These are phyloP conservation scores for Lysiphlebus fabarum DNA, from an alignment of 1,140 invertebrate species.

Conservation along the genomic window DNA sequence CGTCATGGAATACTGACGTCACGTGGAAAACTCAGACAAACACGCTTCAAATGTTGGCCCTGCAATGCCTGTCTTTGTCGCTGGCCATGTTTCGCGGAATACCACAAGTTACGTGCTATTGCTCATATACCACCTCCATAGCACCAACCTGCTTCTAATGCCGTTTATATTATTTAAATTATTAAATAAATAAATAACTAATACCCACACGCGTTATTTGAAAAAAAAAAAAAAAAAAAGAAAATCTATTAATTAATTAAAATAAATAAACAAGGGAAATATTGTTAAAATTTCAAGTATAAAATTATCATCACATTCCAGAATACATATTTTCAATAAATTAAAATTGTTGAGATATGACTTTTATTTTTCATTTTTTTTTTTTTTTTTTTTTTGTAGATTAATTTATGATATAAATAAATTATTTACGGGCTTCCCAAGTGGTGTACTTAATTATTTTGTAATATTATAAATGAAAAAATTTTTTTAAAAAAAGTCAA, in stretches of 20 bases:
- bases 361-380: too few relatives aligned
- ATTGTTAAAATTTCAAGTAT: not conserved
- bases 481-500: too few relatives aligned
- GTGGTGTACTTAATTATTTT: too few relatives aligned
- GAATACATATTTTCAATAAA: too few relatives aligned
- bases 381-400: too few relatives aligned
- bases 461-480: too few relatives aligned
- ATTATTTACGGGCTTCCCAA: too few relatives aligned
- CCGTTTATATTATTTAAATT: constrained; percentile 34
- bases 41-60: constrained; percentile 57
- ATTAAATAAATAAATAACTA: constrained; percentile 26
- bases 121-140: constrained; percentile 55
- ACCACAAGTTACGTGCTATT: constrained; percentile 52
- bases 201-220: constrained; percentile 25
- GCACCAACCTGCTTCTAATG: constrained; percentile 48
- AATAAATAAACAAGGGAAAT: constrained; percentile 5
- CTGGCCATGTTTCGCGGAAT: constrained; percentile 55
- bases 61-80: constrained; percentile 56
- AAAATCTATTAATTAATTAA: not conserved
- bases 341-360: too few relatives aligned
- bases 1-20: constrained; percentile 53
- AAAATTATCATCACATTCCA: not conserved
- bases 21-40: constrained; percentile 54
- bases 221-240: constrained; percentile 17
- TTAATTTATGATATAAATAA: too few relatives aligned